These are phyloP conservation scores for Euplagia quadripunctaria DNA, from an alignment of 2,888 invertebrate genomes.

Conservation along the genomic window DNA sequence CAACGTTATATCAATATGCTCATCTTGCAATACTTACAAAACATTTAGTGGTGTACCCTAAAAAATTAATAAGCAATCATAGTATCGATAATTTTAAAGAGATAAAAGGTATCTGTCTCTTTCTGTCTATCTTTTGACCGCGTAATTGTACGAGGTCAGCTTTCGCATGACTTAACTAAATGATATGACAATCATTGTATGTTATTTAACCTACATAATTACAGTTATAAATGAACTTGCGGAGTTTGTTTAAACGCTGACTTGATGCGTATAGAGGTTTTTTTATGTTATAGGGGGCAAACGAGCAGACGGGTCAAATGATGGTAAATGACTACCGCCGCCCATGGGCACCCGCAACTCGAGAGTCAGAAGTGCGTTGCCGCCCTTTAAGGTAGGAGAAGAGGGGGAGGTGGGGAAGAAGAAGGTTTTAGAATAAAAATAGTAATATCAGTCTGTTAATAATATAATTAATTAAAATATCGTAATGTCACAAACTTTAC, in stretches of 20 bases:
- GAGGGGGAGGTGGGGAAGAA: no score
- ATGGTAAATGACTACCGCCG: no score
- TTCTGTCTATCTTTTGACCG: conserved; percentile 13
- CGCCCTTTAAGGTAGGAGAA: no score
- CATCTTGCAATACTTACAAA: conserved; percentile 2
- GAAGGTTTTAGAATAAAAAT: no score
- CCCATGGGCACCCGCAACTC: no score
- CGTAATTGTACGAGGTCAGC: conserved; percentile 16
- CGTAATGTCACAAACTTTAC: not conserved
- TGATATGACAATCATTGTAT: conserved; percentile 2
- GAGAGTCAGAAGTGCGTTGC: no score
- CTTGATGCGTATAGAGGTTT: not conserved
- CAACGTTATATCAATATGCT: not conserved
- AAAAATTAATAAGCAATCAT: not conserved
- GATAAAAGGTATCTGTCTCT: not conserved
- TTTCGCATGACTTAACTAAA: conserved; percentile 22
- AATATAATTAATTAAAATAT: not conserved
- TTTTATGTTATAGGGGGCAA: no score
- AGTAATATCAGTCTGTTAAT: not conserved
- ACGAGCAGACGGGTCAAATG: no score
- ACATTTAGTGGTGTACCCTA: not conserved
- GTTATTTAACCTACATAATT: conserved; percentile 12
- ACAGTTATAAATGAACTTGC: conserved; percentile 1
- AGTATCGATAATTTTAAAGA: not conserved
- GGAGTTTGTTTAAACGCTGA: not conserved